Evolutionary conservation across 2,888 invertebrate genomes (phyloP), one percentile per base, ranked within the genome.

Genomic region (Acrobasis repandana): DNA sequence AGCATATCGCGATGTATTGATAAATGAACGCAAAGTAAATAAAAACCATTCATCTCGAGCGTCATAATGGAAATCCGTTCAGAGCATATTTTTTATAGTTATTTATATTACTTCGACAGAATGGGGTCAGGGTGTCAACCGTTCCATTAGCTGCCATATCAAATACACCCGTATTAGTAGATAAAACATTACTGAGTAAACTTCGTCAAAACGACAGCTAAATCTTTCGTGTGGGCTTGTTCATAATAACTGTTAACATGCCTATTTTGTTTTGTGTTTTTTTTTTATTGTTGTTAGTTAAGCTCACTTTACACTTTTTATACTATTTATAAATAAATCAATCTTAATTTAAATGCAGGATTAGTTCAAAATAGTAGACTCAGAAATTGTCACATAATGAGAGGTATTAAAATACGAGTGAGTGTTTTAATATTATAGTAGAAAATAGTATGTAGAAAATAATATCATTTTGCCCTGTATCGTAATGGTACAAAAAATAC

Each of bases 121-220:
- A 18, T 47, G 52, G 18, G 64, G 67, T 64, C 65, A 67, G 54
- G 43, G 57, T 59, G 52, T 38, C 56, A 78, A 74, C 73, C 74
- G 74, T 78, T 82, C 82, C 83, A 84, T 83, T 85, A 85, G 75
- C 73, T 73, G 75, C 77, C 78, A 80, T 81, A 83, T 79, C 79
- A 83, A 79, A 80, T 77, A 80, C 65, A 57, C 33, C 34, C n/a
- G 15, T 57, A 34, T 48, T 57, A 47, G 69, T 69, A 67, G 69
- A 74, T 72, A 70, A 74, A 75, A 72, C 74, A 74, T 71, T 71
- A 74, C 73, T 75, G 73, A 72, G 82, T 80, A 77, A 82, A 82
- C 78, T 79, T 79, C 80, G 80, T 75, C 77, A 80, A 72, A 70
- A 76, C 79, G 77, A 80, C 79, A 75, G 65, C 71, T 67, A 65